Evolutionary conservation across 2,888 invertebrate genomes (phyloP).

Genomic region (Trileptium ribeirensis): DNA sequence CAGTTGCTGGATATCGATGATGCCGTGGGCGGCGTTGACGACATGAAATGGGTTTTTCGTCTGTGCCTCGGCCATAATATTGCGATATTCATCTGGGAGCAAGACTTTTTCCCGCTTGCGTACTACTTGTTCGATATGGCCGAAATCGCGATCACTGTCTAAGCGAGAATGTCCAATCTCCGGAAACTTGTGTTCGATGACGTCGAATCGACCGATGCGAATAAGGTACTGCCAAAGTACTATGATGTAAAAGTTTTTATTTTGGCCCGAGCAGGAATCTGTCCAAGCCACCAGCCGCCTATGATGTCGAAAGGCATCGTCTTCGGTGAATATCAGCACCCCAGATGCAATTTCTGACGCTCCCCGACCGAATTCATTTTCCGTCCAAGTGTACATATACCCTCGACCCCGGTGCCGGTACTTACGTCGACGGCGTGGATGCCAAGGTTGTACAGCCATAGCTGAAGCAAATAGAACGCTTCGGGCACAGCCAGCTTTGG

Average conservation of each 20-base stretch:
- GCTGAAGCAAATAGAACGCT: background rate
- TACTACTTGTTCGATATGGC: background rate
- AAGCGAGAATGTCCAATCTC: background rate
- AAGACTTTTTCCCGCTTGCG: background rate
- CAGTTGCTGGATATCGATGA: no score
- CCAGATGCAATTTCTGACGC: background rate
- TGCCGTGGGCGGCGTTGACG: no score
- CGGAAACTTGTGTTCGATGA: background rate
- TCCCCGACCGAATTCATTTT: background rate
- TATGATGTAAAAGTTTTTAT: background rate
- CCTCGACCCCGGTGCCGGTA: background rate
- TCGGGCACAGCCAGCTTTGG: background rate
- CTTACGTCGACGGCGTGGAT: background rate
- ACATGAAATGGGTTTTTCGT: background rate
- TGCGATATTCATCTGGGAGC: background rate
- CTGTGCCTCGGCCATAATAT: background rate
- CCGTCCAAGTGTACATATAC: background rate
- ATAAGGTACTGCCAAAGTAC: background rate
- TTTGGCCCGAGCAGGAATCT: no score
- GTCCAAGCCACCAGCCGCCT: no score
- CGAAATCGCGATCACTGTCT: background rate
- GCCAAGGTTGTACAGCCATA: background rate
- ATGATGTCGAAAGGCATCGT: no score
- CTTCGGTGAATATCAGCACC: background rate
- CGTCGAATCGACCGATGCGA: background rate